Evolutionary conservation across 2,888 invertebrate genomes (phyloP).

Genomic region (Watsonalla cultraria): DNA sequence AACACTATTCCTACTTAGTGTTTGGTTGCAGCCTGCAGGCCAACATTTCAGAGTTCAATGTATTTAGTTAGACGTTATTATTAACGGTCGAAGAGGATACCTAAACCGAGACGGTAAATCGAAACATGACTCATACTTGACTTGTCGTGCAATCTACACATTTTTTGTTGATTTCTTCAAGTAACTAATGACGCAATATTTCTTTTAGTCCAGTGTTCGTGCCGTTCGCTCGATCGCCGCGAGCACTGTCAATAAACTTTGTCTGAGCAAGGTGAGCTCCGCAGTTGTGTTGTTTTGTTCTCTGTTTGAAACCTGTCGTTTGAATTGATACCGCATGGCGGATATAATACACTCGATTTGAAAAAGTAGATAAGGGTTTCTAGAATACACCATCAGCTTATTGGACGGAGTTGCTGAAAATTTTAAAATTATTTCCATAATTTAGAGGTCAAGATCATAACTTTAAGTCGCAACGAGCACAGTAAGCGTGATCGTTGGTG

Average conservation of each 20-base stretch:
- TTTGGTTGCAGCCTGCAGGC: background rate
- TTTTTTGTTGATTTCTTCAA: constrained; percentile 53
- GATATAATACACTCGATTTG: background rate
- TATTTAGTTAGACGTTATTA: background rate
- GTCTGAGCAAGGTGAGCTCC: constrained; percentile 63
- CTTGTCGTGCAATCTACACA: constrained; percentile 41
- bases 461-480: constrained; percentile 46
- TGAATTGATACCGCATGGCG: constrained; percentile 26
- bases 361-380: too few species aligned
- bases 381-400: constrained; percentile 1
- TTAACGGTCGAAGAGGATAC: constrained; percentile 1
- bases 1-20: background rate
- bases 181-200: constrained; percentile 60
- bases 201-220: constrained; percentile 46
- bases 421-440: constrained; percentile 12
- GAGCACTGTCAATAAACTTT: constrained; percentile 76
- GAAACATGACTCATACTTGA: constrained; percentile 42
- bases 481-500: constrained; percentile 61
- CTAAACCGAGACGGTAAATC: constrained; percentile 12
- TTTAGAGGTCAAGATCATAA: constrained; percentile 55
- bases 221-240: constrained; percentile 42
- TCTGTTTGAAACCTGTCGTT: constrained; percentile 33
- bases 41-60: constrained; percentile 4
- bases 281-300: constrained; percentile 51
- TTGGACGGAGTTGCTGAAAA: constrained; percentile 7